Evolutionary conservation across 1,140 invertebrate species (phyloP), one percentile per base, ranked within the genome.

Genomic region (Chironomus tepperi): DNA sequence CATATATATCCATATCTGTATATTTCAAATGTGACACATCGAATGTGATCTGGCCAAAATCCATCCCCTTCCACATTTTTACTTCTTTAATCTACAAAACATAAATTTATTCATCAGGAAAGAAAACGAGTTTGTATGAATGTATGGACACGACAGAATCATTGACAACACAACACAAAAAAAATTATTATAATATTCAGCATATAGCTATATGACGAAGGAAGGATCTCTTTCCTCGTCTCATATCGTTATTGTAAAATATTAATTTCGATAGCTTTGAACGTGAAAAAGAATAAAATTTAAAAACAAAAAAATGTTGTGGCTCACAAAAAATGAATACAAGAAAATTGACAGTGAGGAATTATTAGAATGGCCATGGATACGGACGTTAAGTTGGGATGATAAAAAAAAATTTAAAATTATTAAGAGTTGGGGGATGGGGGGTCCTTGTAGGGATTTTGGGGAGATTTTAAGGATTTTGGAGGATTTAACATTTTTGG

Each of bases 81-180:
- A 34, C 24, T 57, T 57, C 47, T 57, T 57, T 57, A 57, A 57
- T 57, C 47, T 57, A 57, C 47, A 57, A 57, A 57, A 57, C 47
- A 57, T 57, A 57, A 57, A 57, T 57, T 57, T 57, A 57, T 57
- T 57, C 47, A 57, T 57, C 47, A 57, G 47, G 47, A 57, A 57
- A 57, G 47, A 9, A n/a, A 47, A 34, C 24, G 24, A 34, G 43
- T 47, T n/a, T 9, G 43, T 15, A 47, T 34, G 43, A 47, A 47
- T 9, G 12, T n/a, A 57, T 57, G 47, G 47, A 57, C n/a, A 57
- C 47, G 47, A 57, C 47, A 57, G 3, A 57, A n/a, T n/a, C 47
- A 57, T n/a, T 57, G 47, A 34, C 24, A 34, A 34, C 24, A 34
- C 1, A 34, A 34, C 1, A 34, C 1, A 34, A 34, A 34, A 34